Base-by-base conservation (phyloP, 2,888 invertebrate genomes). In the Pristionchus exspectatus region DNA sequence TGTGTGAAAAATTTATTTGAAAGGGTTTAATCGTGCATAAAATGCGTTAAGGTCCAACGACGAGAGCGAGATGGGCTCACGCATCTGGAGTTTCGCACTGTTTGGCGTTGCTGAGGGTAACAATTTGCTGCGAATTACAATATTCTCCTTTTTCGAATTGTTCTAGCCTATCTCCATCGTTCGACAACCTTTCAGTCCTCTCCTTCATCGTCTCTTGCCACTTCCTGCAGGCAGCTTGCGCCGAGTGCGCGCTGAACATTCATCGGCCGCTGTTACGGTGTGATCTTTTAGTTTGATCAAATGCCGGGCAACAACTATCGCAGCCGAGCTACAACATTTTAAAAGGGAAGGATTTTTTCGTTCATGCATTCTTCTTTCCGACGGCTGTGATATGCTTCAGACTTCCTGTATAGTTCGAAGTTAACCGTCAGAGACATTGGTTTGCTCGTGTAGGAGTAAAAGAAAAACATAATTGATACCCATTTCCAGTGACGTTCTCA, bases 191-290 rank as follows among this genome's bases (percentile, higher is more conserved):
- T 56, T n/a, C 90, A 93, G 93, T 93, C 74, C 38, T 92, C 30
- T 90, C 91, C n/a, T 89, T 94, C 33, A 87, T 88, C 33, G 33
- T 92, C 27, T 81, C 92, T 77, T 91, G 91, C 85, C 83, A 90
- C 7, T 90, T 91, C 21, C 90, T 92, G 5, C 90, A 90, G 2
- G 89, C 89, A 21, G 91, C 91, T 69, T 90, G 88, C 83, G 90
- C 91, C n/a, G 89, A 90, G 30, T 91, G 92, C 4, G 91, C 92
- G 3, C 90, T 92, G 38, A 91, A 90, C 33, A 91, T 95, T 27
- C 95, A 95, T 92, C 59, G 90, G 50, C 91, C 91, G 21, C 90
- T 95, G 38, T 91, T 95, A 14, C 90, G 90, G 38, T 84, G 27
- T 33, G 21, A 21, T 4, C n/a, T 54, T 38, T 3, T 1, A 1